These are phyloP conservation scores for Alligator sinensis DNA, from an alignment of 2,113 vertebrate species.

Conservation along the genomic window DNA sequence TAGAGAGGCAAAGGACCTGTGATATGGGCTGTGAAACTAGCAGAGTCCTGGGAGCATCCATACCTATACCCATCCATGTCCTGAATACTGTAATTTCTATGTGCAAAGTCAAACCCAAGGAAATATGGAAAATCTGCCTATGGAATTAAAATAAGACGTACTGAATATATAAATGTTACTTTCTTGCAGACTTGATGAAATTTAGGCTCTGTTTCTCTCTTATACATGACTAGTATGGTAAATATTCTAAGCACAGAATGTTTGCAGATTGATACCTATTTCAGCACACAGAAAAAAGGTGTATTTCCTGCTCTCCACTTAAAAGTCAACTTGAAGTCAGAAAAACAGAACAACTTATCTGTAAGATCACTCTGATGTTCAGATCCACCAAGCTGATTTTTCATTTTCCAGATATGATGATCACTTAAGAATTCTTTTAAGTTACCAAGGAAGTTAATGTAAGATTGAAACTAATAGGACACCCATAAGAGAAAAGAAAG, in stretches of 20 bases:
- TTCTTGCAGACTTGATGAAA: neutral
- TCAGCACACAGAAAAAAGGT: neutral
- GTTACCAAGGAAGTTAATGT: slow-evolving; percentile 59
- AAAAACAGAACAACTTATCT: slow-evolving; percentile 1
- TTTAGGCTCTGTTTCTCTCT: neutral
- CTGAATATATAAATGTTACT: neutral
- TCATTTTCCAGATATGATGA: slow-evolving; percentile 2
- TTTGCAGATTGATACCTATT: slow-evolving; percentile 10
- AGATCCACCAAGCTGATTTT: slow-evolving; percentile 39
- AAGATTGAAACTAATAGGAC: slow-evolving; percentile 47
- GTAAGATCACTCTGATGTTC: slow-evolving; percentile 64
- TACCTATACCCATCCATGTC: neutral
- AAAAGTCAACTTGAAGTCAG: slow-evolving; percentile 33
- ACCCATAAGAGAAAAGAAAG: slow-evolving; percentile 57
- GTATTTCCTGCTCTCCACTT: slow-evolving; percentile 5
- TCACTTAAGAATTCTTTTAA: slow-evolving; percentile 61
- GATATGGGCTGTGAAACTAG: neutral
- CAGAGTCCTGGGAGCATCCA: neutral
- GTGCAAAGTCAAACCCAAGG: neutral
- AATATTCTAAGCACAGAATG: neutral
- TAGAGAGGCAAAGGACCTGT: neutral
- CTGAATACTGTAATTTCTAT: slow-evolving; percentile 1
- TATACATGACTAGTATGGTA: neutral
- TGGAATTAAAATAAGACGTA: neutral
- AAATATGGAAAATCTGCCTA: neutral